These are phyloP conservation scores for Cosmia trapezina DNA, from an alignment of 2,888 invertebrate genomes.

Conservation along the genomic window DNA sequence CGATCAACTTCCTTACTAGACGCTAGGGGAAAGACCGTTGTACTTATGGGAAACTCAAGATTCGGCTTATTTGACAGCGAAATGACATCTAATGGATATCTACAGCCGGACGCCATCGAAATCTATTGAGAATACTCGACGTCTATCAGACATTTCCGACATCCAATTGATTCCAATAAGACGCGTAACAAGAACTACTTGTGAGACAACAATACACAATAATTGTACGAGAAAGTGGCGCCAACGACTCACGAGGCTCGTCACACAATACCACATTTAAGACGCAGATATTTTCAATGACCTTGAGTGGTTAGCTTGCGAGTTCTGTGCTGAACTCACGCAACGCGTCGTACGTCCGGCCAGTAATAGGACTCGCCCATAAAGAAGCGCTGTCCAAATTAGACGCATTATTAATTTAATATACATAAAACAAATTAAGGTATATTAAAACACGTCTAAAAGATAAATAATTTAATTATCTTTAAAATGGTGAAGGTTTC, in stretches of 20 bases:
- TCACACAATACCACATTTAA: slow-evolving; percentile 54
- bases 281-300: too few species aligned
- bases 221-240: slow-evolving; percentile 48
- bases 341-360: too few species aligned
- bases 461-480: too few species aligned
- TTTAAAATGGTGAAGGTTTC: too few species aligned
- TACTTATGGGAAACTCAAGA: slow-evolving; percentile 11
- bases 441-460: too few species aligned
- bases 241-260: slow-evolving; percentile 32
- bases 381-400: too few species aligned
- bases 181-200: slow-evolving; percentile 35
- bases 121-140: slow-evolving; percentile 56
- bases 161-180: slow-evolving; percentile 56
- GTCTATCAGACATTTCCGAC: slow-evolving; percentile 40
- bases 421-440: too few species aligned
- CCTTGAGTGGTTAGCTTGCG: too few species aligned
- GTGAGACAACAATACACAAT: slow-evolving; percentile 53
- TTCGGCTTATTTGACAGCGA: slow-evolving; percentile 49
- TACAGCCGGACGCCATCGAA: slow-evolving; percentile 39
- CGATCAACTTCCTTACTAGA: neutral
- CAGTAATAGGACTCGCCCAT: too few species aligned
- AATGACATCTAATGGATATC: slow-evolving; percentile 44
- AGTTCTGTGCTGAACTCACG: too few species aligned
- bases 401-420: too few species aligned
- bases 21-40: neutral